Evolutionary conservation across 2,888 invertebrate genomes (phyloP).

Genomic region (Pedicia rivosa): DNA sequence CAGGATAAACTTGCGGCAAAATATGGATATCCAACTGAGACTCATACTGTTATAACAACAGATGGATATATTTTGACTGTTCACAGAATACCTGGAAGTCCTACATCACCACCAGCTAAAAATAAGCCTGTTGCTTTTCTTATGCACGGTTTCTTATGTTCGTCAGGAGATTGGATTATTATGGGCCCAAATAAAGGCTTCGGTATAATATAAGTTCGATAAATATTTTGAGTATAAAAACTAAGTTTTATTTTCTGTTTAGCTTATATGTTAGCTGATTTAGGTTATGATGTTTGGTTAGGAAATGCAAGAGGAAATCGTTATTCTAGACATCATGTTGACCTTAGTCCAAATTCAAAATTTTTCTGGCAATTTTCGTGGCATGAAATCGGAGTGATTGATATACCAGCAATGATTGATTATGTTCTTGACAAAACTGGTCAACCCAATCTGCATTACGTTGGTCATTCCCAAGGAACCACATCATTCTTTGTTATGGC

Average conservation of each 20-base stretch:
- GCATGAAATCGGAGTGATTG: slow-evolving; percentile 32
- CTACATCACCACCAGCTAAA: not conserved
- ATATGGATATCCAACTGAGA: slow-evolving; percentile 48
- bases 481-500: slow-evolving; percentile 33
- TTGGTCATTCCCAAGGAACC: slow-evolving; percentile 45
- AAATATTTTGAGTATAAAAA: too few species aligned
- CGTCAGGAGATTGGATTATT: slow-evolving; percentile 57
- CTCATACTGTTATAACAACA: slow-evolving; percentile 45
- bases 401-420: slow-evolving; percentile 48
- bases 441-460: slow-evolving; percentile 35
- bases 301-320: slow-evolving; percentile 48
- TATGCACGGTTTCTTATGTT: slow-evolving; percentile 56
- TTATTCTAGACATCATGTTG: slow-evolving; percentile 37
- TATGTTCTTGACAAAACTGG: slow-evolving; percentile 32
- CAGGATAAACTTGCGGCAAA: slow-evolving; percentile 37
- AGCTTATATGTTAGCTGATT: slow-evolving; percentile 33
- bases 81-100: slow-evolving; percentile 35
- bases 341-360: slow-evolving; percentile 17
- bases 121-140: slow-evolving; percentile 32
- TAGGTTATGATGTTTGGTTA: slow-evolving; percentile 41
- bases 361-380: slow-evolving; percentile 38
- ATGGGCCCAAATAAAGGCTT: slow-evolving; percentile 46
- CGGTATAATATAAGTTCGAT: too few species aligned
- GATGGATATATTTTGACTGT: slow-evolving; percentile 66
- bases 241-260: too few species aligned